Conservation (phyloP, 2,113 vertebrate species). For the Dasypus novemcinctus region DNA sequence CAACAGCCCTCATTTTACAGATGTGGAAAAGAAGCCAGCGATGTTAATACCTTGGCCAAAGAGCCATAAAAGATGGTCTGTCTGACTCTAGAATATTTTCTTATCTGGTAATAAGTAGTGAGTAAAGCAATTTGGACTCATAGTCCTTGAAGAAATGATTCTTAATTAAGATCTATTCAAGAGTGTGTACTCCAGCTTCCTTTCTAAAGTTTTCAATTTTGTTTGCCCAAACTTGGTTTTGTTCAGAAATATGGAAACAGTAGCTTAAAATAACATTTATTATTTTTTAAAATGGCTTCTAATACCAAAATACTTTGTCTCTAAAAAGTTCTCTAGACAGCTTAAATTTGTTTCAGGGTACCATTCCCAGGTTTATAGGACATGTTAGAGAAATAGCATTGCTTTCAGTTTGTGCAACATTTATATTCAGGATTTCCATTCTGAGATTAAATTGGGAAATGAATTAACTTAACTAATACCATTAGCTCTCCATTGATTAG, state of each 20-base stretch:
- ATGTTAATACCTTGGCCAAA: background rate
- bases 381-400: slow-evolving; percentile 3
- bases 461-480: slow-evolving; percentile 50
- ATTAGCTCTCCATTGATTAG: slow-evolving; percentile 13
- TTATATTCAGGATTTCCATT: slow-evolving; percentile 33
- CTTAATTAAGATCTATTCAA: background rate
- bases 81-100: background rate
- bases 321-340: background rate
- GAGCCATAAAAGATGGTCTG: background rate
- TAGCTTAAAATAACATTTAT: background rate
- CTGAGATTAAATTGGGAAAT: slow-evolving; percentile 59
- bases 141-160: background rate
- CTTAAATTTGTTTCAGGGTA: background rate
- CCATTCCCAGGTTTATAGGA: background rate
- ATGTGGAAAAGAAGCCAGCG: background rate
- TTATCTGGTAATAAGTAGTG: background rate
- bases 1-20: background rate
- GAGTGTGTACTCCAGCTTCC: background rate
- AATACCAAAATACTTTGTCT: background rate
- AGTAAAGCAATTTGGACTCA: background rate
- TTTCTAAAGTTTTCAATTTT: slow-evolving; percentile 7
- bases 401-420: slow-evolving; percentile 3
- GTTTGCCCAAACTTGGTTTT: background rate
- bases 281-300: background rate
- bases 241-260: background rate